Conservation (phyloP, 2,113 vertebrate genomes). For the Sorex fumeus region DNA sequence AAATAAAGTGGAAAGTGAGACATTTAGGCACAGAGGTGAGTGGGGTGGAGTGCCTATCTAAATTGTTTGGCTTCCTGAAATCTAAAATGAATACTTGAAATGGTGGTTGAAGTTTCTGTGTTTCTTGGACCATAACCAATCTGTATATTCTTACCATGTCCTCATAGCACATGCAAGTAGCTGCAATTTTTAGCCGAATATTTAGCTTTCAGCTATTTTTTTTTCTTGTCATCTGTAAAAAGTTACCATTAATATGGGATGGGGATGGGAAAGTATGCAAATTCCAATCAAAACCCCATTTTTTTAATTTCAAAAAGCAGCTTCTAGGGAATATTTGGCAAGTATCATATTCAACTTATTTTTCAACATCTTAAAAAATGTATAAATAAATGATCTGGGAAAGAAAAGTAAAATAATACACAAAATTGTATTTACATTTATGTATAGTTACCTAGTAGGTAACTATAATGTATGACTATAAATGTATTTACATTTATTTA, state of each 20-base stretch:
- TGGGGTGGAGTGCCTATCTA: not conserved
- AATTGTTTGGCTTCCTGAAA: constrained; percentile 37
- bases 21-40: not conserved
- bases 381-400: not conserved
- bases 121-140: not conserved
- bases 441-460: not conserved
- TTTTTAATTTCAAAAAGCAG: constrained; percentile 3
- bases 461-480: no score
- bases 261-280: not conserved
- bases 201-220: constrained; percentile 32
- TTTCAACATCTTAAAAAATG: constrained; percentile 29
- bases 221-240: constrained; percentile 36
- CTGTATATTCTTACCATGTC: not conserved
- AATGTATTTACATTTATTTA: not conserved
- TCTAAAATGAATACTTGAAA: not conserved
- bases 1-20: constrained; percentile 65
- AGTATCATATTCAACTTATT: not conserved
- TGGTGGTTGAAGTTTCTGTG: not conserved
- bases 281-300: not conserved
- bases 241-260: not conserved
- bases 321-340: not conserved
- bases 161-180: not conserved
- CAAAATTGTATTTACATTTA: not conserved
- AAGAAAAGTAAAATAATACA: constrained; percentile 17
- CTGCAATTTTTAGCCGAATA: constrained; percentile 22